These are phyloP conservation scores for Spilosoma lubricipeda DNA, from an alignment of 2,888 invertebrate species.

Conservation along the genomic window DNA sequence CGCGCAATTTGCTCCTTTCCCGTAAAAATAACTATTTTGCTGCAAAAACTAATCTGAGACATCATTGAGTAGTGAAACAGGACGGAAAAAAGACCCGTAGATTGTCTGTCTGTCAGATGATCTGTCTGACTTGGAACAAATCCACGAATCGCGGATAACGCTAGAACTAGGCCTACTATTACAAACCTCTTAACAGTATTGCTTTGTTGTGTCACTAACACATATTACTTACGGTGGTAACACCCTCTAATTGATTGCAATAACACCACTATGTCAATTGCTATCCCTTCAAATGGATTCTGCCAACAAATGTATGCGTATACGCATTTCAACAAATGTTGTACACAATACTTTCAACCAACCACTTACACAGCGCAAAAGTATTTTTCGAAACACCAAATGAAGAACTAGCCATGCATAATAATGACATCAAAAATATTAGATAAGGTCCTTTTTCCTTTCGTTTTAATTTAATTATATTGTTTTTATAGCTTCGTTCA, in stretches of 20 bases:
- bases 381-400: not conserved
- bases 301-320: constrained; percentile 25
- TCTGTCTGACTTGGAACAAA: not conserved
- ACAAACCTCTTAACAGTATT: constrained; percentile 15
- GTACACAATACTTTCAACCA: constrained; percentile 11
- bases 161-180: not conserved
- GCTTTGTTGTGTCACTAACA: constrained; percentile 3
- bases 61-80: not conserved
- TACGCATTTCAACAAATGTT: constrained; percentile 43
- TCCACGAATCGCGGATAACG: not conserved
- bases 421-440: not conserved
- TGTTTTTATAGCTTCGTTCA: no score
- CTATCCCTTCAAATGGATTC: constrained; percentile 17
- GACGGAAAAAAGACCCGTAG: no score
- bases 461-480: not conserved
- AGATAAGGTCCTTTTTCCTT: not conserved
- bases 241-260: constrained; percentile 33
- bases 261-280: constrained; percentile 28
- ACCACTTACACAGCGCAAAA: not conserved
- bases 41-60: not conserved
- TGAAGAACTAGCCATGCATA: not conserved
- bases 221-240: constrained; percentile 17
- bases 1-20: not conserved
- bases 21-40: not conserved
- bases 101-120: no score